Base-by-base conservation (phyloP, 2,797 vertebrate genomes). In the Euphonia xanthogaster region DNA sequence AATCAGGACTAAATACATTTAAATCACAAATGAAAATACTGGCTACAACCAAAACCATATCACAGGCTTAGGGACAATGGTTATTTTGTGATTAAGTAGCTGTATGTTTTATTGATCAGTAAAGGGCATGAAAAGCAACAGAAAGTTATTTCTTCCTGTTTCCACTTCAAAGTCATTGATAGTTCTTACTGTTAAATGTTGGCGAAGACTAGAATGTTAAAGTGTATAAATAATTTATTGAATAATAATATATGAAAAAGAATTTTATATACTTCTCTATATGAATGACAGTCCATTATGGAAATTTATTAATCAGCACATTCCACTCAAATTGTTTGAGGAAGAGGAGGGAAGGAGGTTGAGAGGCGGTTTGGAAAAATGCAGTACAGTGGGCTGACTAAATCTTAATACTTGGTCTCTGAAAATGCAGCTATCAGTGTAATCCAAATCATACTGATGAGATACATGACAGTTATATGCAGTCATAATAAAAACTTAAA, bases 201-300 rank as follows among this genome's bases (percentile, higher is more conserved):
- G 86, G 72, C 30, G 76, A 93, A 88, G 77, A 95, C 62, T 81
- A 60, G 57, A 88, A 90, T 93, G 48, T 86, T 93, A 86, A 53
- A 68, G 18, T 87, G 50, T 90, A 88, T 92, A 94, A 96, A 96
- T 96, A 91, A 96, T 97, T 96, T 96, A 96, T 97, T 96, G 90
- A 92, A 84, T 72, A 75, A 71, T 90, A 94, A 89, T 55, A 75
- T 84, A 84, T 79, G 90, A 63, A 92, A 96, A 95, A 91, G 72
- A 88, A 79, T 86, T 83, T 88, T 30, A 94, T 93, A 86, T 60
- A 51, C 30, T 73, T 90, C 73, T 93, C 44, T 88, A 31, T 51
- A 83, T 47, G 85, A 96, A 85, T 66, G 60, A 88, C 78, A 93
- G 30, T 84, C 73, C 90, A 71, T 72, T 73, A 93, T 18, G 81